Evolutionary conservation across 2,113 vertebrate genomes (phyloP).

Genomic region (Falcunculus frontatus): DNA sequence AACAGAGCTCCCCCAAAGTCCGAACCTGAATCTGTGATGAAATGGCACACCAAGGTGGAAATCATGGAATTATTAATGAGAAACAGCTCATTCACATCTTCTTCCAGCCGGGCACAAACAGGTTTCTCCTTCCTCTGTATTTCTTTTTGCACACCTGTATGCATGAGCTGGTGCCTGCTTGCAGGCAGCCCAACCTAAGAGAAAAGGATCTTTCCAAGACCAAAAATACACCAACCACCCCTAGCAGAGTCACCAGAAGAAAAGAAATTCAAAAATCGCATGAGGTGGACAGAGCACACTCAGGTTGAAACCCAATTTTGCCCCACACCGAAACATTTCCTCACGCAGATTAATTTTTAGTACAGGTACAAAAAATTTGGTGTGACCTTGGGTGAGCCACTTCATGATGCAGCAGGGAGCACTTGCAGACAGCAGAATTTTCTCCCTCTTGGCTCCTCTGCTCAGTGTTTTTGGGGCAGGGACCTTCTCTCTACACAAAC

Average conservation of each 20-base stretch:
- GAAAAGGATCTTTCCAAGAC: background rate
- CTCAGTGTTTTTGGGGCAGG: background rate
- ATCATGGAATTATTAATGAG: background rate
- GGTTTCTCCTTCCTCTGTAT: background rate
- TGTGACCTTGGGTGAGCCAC: background rate
- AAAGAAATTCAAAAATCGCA: background rate
- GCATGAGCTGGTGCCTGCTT: rapidly evolving
- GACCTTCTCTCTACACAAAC: background rate
- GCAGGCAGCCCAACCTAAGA: background rate
- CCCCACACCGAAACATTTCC: background rate
- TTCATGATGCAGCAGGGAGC: background rate
- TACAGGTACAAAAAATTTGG: background rate
- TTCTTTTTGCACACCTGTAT: background rate
- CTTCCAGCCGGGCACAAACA: background rate
- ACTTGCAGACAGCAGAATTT: background rate
- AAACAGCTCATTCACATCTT: background rate
- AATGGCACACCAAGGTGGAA: background rate
- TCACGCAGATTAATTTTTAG: background rate
- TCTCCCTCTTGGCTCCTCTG: background rate
- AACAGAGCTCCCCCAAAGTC: background rate
- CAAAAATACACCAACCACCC: background rate
- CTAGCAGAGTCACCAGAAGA: background rate
- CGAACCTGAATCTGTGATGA: background rate
- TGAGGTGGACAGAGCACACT: too few species aligned
- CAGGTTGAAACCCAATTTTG: background rate